These are phyloP conservation scores for Escarpia spicata DNA, from an alignment of 2,888 invertebrate species.

Conservation along the genomic window DNA sequence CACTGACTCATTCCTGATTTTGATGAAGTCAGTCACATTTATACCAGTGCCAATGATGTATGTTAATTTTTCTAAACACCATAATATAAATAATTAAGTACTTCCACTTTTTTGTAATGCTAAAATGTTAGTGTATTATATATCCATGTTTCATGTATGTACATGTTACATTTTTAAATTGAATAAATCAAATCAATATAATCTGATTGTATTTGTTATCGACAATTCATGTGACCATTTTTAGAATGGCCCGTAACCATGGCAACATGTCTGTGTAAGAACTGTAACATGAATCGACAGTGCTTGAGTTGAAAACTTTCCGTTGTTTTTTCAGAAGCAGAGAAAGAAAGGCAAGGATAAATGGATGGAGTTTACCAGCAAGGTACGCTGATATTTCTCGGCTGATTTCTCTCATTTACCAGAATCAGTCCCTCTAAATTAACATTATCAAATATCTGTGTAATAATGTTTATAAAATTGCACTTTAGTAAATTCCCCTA, in stretches of 20 bases:
- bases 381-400: constrained; percentile 70
- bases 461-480: not conserved
- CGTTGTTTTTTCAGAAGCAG: constrained; percentile 67
- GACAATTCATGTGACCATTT: too few relatives aligned
- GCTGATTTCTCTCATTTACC: not conserved
- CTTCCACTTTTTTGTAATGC: too few relatives aligned
- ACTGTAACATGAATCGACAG: not conserved
- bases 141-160: too few relatives aligned
- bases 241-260: not conserved
- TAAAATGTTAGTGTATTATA: too few relatives aligned
- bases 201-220: too few relatives aligned
- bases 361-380: constrained; percentile 70
- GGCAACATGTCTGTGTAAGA: not conserved
- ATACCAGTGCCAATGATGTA: too few relatives aligned
- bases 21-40: too few relatives aligned
- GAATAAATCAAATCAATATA: too few relatives aligned
- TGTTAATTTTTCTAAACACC: too few relatives aligned
- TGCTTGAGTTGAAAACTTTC: not conserved
- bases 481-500: not conserved
- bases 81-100: too few relatives aligned
- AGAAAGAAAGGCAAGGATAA: constrained; percentile 68
- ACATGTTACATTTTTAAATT: too few relatives aligned
- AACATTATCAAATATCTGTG: not conserved
- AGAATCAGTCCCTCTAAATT: not conserved
- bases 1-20: too few relatives aligned